These are phyloP conservation scores for Microplitis manilae DNA, from an alignment of 2,888 invertebrate genomes.

Conservation along the genomic window DNA sequence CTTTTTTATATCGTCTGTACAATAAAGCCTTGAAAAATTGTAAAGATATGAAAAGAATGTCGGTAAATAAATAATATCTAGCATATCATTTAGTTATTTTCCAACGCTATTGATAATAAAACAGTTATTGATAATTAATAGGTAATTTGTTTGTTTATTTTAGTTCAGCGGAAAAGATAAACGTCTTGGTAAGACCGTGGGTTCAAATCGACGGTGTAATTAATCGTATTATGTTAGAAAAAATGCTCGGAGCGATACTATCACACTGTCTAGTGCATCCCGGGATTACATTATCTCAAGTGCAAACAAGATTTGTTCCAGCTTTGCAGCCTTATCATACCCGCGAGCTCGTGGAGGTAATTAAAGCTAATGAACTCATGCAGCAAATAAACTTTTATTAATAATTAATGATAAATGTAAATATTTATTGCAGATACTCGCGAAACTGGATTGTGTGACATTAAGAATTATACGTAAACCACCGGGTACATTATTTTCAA, in stretches of 20 bases:
- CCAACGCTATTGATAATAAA: neutral
- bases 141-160: conserved; percentile 35
- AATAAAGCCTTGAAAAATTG: neutral
- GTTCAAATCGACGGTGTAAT: conserved; percentile 81
- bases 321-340: conserved; percentile 80
- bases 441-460: conserved; percentile 74
- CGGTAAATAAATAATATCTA: neutral
- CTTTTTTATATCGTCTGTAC: conserved; percentile 6
- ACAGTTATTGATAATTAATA: neutral
- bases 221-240: conserved; percentile 79
- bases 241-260: conserved; percentile 80
- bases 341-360: conserved; percentile 77
- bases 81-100: neutral
- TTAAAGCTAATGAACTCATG: neutral
- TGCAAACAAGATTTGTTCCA: conserved; percentile 77
- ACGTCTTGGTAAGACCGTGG: conserved; percentile 79
- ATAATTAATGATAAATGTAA: conserved; percentile 46
- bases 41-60: neutral
- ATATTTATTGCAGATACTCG: conserved; percentile 72
- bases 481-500: conserved; percentile 72
- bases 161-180: conserved; percentile 65
- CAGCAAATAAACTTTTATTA: neutral
- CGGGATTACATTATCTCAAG: conserved; percentile 73
- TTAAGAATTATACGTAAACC: conserved; percentile 67
- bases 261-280: conserved; percentile 78